phyloP scores from a whole-genome alignment of 2,888 invertebrate species.

The Ephialtes manifestator region DNA sequence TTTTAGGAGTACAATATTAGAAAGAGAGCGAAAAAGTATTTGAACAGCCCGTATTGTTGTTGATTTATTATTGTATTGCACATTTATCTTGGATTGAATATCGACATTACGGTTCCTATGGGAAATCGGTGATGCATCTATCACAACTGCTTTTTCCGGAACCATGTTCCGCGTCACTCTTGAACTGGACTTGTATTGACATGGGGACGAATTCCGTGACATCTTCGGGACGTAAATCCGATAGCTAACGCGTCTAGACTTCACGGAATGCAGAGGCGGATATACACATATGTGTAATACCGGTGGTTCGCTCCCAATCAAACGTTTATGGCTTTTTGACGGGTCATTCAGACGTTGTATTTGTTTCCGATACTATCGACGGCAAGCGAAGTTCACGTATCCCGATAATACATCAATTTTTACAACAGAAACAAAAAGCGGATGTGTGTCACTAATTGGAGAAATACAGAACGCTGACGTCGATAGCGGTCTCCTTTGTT shows the following conservation, averaged over 20 bases:
- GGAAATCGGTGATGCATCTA: conserved; percentile 51
- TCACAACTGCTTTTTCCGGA: conserved; percentile 39
- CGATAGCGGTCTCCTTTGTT: not conserved
- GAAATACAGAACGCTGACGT: not conserved
- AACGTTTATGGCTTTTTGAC: conserved; percentile 55
- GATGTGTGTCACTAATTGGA: not conserved
- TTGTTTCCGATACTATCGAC: conserved; percentile 40
- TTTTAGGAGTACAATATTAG: not conserved
- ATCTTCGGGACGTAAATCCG: conserved; percentile 76
- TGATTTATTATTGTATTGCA: conserved; percentile 42
- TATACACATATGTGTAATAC: conserved; percentile 4
- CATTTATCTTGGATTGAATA: conserved; percentile 54
- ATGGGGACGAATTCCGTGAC: conserved; percentile 76
- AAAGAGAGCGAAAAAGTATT: conserved; percentile 19
- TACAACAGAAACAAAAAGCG: conserved; percentile 19
- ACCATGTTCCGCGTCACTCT: conserved; percentile 71
- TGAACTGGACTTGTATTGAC: conserved; percentile 56
- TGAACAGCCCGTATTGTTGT: conserved; percentile 30
- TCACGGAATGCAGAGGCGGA: conserved; percentile 8
- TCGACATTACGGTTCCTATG: conserved; percentile 32
- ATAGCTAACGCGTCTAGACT: conserved; percentile 65
- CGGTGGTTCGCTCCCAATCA: conserved; percentile 24
- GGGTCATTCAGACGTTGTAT: conserved; percentile 15
- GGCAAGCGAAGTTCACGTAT: not conserved
- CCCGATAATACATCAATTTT: conserved; percentile 19